phyloP scores from a whole-genome alignment of 2,113 vertebrate species.

The Merops nubicus region DNA sequence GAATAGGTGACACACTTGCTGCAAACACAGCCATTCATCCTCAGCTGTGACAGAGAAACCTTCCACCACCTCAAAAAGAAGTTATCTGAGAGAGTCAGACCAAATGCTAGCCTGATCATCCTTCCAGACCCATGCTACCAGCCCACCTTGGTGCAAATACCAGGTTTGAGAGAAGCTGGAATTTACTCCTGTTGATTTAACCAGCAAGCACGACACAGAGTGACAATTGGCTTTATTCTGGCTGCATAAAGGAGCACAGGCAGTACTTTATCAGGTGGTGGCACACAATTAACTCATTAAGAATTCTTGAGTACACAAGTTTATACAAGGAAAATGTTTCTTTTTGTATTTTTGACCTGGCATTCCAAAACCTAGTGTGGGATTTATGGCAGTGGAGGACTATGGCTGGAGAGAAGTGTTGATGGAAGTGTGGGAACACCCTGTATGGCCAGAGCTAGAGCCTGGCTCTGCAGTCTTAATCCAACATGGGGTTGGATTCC shows the following conservation, averaged over 20 bases:
- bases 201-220: neutral
- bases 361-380: neutral
- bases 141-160: neutral
- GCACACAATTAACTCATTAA: neutral
- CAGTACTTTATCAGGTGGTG: rapidly evolving
- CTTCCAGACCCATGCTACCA: neutral
- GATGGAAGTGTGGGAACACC: neutral
- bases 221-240: rapidly evolving
- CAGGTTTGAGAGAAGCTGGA: neutral
- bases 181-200: neutral
- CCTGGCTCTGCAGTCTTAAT: neutral
- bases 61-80: neutral
- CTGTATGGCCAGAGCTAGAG: neutral
- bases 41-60: neutral
- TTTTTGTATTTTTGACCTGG: neutral
- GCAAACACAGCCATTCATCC: neutral
- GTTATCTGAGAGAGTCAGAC: neutral
- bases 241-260: neutral
- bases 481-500: rapidly evolving
- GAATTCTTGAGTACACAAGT: neutral
- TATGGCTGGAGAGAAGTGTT: neutral
- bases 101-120: neutral
- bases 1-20: neutral
- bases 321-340: neutral
- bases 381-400: neutral